phyloP scores from a whole-genome alignment of 2,797 vertebrate genomes.

The Bucorvus abyssinicus region DNA sequence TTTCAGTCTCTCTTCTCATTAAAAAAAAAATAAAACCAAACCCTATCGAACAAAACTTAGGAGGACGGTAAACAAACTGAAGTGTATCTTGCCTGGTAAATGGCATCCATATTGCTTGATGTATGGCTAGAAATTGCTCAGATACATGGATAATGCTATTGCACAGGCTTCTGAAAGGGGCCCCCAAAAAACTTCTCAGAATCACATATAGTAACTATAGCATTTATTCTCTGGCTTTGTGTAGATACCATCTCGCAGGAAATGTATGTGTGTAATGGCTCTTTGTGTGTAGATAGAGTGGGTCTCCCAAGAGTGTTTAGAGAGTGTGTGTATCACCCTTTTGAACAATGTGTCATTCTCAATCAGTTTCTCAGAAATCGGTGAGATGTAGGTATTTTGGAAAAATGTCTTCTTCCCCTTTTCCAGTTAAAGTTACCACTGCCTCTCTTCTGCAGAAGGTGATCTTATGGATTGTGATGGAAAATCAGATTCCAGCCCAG shows the following conservation, averaged over 20 bases:
- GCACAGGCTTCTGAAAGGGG: neutral
- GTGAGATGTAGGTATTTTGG: neutral
- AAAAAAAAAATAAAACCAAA: neutral
- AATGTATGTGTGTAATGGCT: neutral
- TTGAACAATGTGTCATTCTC: neutral
- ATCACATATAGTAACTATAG: neutral
- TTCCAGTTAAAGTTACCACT: neutral
- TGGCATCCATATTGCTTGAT: neutral
- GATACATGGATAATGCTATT: neutral
- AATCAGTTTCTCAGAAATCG: neutral
- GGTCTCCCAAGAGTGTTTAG: neutral
- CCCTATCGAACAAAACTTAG: neutral
- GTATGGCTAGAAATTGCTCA: neutral
- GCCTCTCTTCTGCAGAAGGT: slow-evolving; percentile 80
- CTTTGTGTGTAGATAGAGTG: neutral
- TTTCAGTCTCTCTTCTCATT: neutral
- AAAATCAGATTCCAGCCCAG: slow-evolving; percentile 97
- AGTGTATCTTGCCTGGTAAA: neutral
- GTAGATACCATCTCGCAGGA: neutral
- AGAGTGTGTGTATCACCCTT: neutral
- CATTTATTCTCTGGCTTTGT: neutral
- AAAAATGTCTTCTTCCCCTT: neutral
- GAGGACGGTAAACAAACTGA: neutral
- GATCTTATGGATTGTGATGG: slow-evolving; percentile 94
- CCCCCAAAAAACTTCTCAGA: neutral